phyloP scores from a whole-genome alignment of 1,140 invertebrate genomes.

The Scaptomyza graminum region DNA sequence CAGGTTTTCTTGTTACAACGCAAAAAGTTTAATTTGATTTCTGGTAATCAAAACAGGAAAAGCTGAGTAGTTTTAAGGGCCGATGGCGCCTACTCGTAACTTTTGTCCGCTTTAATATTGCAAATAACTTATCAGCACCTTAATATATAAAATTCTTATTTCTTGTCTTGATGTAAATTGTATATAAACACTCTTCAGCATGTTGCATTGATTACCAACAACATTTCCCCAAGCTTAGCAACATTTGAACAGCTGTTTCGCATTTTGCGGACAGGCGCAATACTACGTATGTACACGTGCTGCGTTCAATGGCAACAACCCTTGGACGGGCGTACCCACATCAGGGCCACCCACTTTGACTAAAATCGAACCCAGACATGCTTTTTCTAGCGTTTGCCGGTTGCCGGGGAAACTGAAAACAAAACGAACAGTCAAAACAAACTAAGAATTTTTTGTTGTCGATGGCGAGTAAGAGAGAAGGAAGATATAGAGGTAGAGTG shows the following conservation, averaged over 20 bases:
- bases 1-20: slow-evolving; percentile 14
- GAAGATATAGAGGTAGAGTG: not conserved
- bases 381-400: slow-evolving; percentile 62
- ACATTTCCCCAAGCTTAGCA: slow-evolving; percentile 11
- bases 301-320: slow-evolving; percentile 6
- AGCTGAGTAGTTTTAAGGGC: too few species aligned
- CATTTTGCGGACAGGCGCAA: slow-evolving; percentile 65
- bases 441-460: slow-evolving; percentile 59
- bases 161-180: too few species aligned
- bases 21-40: too few species aligned
- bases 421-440: slow-evolving; percentile 69
- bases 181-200: not conserved
- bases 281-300: slow-evolving; percentile 39
- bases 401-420: slow-evolving; percentile 57
- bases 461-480: slow-evolving; percentile 22
- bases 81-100: too few species aligned
- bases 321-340: slow-evolving; percentile 3
- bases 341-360: slow-evolving; percentile 8
- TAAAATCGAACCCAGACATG: slow-evolving; percentile 55
- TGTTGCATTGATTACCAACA: slow-evolving; percentile 8
- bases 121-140: too few species aligned
- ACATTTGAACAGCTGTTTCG: slow-evolving; percentile 52
- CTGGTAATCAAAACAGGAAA: too few species aligned
- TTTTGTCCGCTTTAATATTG: too few species aligned
- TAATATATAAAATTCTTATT: too few species aligned